Conservation (phyloP, 2,888 invertebrate genomes). For the Allolobophora icterica region DNA sequence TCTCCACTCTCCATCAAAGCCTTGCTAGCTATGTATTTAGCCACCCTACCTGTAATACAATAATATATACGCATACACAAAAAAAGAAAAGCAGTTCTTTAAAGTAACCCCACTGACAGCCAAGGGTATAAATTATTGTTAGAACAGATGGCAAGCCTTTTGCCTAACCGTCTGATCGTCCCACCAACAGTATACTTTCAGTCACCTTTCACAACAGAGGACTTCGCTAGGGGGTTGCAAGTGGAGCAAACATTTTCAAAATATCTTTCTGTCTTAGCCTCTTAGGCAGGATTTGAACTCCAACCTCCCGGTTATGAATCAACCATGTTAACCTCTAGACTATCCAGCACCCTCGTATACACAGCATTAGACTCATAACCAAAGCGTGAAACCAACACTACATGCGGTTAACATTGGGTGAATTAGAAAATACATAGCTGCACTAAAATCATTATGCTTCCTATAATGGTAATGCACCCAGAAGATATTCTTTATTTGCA, state of each 20-base stretch:
- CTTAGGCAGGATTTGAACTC: background rate
- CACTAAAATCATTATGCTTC: no score
- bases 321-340: background rate
- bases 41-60: no score
- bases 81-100: background rate
- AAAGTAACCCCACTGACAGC: background rate
- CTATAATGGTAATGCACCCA: no score
- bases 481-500: no score
- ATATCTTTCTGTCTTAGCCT: no score
- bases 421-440: no score
- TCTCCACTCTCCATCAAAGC: no score
- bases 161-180: background rate
- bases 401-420: background rate
- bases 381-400: background rate
- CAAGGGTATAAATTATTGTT: background rate
- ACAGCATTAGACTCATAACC: no score
- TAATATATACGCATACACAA: no score
- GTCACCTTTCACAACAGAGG: background rate
- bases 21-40: no score
- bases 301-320: background rate
- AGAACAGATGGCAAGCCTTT: background rate
- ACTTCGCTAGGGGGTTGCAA: background rate
- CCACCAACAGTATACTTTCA: background rate
- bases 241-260: background rate
- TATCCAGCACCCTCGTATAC: background rate